phyloP scores from a whole-genome alignment of 2,113 vertebrate genomes.

The Natator depressus region DNA sequence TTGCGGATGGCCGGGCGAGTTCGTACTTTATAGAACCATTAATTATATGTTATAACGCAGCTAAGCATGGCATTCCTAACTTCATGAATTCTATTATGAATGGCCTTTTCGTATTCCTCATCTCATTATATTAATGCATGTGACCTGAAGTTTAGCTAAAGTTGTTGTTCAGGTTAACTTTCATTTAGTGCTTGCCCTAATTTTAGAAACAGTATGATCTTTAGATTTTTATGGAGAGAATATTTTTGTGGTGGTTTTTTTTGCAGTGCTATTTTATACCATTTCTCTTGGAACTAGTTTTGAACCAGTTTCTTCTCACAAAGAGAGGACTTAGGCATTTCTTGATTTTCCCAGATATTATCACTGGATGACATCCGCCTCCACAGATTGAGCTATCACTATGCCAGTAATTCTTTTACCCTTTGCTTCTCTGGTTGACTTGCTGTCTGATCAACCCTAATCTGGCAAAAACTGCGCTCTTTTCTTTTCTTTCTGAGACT shows the following conservation, averaged over 20 bases:
- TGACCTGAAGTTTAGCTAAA: conserved; percentile 77
- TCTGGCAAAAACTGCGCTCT: conserved; percentile 58
- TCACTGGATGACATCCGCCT: conserved; percentile 54
- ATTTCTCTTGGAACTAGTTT: conserved; percentile 38
- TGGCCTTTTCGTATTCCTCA: conserved; percentile 79
- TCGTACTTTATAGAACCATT: conserved; percentile 75
- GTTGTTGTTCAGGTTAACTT: conserved; percentile 78
- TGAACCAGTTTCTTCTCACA: background rate
- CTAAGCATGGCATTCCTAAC: conserved; percentile 75
- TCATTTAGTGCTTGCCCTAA: conserved; percentile 73
- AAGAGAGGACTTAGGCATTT: conserved; percentile 48
- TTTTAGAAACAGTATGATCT: conserved; percentile 76
- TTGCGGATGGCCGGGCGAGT: conserved; percentile 54
- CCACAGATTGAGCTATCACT: conserved; percentile 43
- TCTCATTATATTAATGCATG: conserved; percentile 76
- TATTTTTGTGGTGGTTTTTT: conserved; percentile 37
- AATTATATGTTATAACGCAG: conserved; percentile 78
- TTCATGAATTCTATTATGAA: conserved; percentile 76
- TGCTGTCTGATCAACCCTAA: conserved; percentile 65
- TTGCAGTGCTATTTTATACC: conserved; percentile 60
- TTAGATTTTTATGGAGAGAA: conserved; percentile 69
- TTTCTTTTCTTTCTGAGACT: conserved; percentile 36
- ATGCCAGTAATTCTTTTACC: conserved; percentile 66
- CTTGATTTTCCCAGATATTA: conserved; percentile 58
- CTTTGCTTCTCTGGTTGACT: conserved; percentile 53